Evolutionary conservation across 2,113 vertebrate genomes (phyloP).

Genomic region (Ameiurus melas): DNA sequence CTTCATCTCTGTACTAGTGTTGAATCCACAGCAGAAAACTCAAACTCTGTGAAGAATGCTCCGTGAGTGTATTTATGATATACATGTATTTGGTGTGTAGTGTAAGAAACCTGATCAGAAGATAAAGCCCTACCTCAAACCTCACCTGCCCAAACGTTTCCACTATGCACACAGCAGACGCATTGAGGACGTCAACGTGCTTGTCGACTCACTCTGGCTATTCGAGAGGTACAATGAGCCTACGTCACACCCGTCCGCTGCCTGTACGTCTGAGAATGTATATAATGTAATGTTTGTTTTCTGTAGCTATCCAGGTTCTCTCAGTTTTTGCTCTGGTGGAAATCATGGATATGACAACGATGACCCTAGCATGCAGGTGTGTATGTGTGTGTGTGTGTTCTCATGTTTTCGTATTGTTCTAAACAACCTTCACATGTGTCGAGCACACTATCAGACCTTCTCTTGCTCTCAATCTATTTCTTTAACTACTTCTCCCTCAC

Average conservation of each 20-base stretch:
- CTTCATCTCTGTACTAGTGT: not conserved
- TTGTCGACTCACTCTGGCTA: constrained; percentile 71
- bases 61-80: not conserved
- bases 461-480: not conserved
- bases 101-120: constrained; percentile 69
- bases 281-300: not conserved
- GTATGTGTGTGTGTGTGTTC: constrained; percentile 53
- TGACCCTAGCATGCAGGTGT: constrained; percentile 73
- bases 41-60: not conserved
- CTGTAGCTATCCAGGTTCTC: constrained; percentile 62
- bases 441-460: not conserved
- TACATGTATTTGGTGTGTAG: constrained; percentile 50
- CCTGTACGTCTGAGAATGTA: too few relatives aligned
- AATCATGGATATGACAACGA: constrained; percentile 78
- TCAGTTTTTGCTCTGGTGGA: constrained; percentile 68
- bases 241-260: not conserved
- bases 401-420: constrained; percentile 42
- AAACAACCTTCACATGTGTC: not conserved
- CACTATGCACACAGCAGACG: constrained; percentile 75
- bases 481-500: not conserved
- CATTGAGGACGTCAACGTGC: constrained; percentile 72
- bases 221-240: constrained; percentile 67
- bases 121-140: constrained; percentile 72
- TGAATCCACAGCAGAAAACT: not conserved
- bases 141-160: constrained; percentile 73